Base-by-base conservation (phyloP, 2,888 invertebrate genomes). In the Trichopoda pennipes region DNA sequence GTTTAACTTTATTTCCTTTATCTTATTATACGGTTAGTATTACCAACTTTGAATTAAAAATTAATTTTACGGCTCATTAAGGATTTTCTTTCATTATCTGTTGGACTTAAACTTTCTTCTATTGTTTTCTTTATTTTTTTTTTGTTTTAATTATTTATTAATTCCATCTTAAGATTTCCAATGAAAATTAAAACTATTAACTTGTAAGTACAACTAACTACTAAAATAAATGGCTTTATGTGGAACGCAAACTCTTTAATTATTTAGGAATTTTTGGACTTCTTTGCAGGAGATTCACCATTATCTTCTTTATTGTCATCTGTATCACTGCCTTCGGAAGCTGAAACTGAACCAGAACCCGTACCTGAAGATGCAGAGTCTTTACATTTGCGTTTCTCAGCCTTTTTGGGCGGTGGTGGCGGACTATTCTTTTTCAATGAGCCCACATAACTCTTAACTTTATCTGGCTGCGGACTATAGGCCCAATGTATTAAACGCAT, bases 401-500 rank as follows among this genome's bases (percentile, higher is more conserved):
- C 21, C 78, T 86, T 86, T 44, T 76, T 82, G 1, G 80, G 47
- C 14, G 23, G n/a, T 42, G 68, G 55, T 21, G 68, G 55, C n/a
- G 79, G 35, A 23, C 44, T 70, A 16, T 44, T 79, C 21, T 61
- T 69, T 10, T 85, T 85, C 58, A 86, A 85, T 51, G 88, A 88
- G 19, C 92, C 91, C 53, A 92, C 86, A 80, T 92, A 92, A 82
- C 92, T 94, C 88, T 95, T 95, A 2, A 95, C 92, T 86, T 93
- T 94, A 35, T 93, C 92, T 0, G 93, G 93, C 82, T 95, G 95
- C 0, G 95, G 94, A 60, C 95, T 95, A 87, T 95, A 96, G 0
- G 94, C 95, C 95, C 95, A 95, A 74, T 95, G 92, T 56, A 96
- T 93, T 87, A 95, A 91, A 85, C 94, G 92, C 79, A 95, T 86